phyloP scores from a whole-genome alignment of 2,797 vertebrate species.

The Bradypodion pumilum region DNA sequence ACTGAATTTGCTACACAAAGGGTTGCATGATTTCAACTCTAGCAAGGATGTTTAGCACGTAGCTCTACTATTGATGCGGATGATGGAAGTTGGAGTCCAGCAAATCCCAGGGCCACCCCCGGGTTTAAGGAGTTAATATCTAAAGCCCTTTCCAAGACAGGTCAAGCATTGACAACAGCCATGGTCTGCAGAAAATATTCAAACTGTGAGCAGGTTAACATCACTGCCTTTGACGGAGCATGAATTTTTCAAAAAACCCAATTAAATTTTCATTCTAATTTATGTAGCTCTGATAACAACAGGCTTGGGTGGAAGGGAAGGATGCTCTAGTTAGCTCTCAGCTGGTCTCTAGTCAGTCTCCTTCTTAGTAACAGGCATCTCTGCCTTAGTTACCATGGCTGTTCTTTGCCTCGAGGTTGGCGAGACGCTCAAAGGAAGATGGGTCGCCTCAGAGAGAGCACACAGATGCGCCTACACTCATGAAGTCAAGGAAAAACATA shows the following conservation, averaged over 20 bases:
- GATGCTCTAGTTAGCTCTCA: constrained; percentile 15
- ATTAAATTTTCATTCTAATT: constrained; percentile 44
- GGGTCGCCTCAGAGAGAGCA: no score
- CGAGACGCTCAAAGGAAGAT: neutral
- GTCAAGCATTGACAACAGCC: no score
- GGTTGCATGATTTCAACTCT: no score
- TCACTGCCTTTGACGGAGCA: neutral
- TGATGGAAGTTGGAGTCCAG: neutral
- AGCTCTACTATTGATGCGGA: neutral
- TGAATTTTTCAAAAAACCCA: constrained; percentile 25
- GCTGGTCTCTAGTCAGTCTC: neutral
- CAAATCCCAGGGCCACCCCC: neutral
- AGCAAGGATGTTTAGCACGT: no score
- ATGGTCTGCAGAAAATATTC: neutral
- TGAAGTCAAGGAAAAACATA: neutral
- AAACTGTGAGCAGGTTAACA: neutral
- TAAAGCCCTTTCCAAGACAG: neutral
- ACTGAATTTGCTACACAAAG: no score
- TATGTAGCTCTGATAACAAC: constrained; percentile 3
- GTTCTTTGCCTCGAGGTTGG: neutral
- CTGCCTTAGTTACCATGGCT: constrained; percentile 19
- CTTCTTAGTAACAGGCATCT: constrained; percentile 24
- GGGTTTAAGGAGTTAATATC: neutral
- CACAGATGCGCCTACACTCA: no score
- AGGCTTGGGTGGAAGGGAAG: neutral